Conservation (phyloP, 2,888 invertebrate species). For the Aelia acuminata region DNA sequence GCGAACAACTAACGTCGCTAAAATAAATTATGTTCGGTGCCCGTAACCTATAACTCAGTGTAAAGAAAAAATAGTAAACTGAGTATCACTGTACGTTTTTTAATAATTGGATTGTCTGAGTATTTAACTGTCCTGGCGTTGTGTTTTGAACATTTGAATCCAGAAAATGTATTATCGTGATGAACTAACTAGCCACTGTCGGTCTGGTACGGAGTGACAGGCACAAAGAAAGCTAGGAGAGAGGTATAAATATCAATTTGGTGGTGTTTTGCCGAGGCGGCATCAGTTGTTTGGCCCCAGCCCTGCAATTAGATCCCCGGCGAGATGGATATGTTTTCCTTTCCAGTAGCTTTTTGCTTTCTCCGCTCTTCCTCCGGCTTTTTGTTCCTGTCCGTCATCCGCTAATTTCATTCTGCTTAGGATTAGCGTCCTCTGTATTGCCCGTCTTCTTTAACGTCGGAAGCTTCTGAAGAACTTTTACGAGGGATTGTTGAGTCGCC, state of each 20-base stretch:
- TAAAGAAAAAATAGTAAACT: too few species aligned
- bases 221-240: conserved; percentile 4
- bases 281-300: conserved; percentile 25
- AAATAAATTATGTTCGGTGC: too few species aligned
- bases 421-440: conserved; percentile 32
- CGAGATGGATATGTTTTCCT: conserved; percentile 44
- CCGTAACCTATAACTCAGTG: too few species aligned
- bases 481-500: background rate
- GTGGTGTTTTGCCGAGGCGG: background rate
- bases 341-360: conserved; percentile 34
- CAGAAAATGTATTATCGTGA: background rate
- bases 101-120: too few species aligned
- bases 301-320: background rate
- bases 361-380: conserved; percentile 13
- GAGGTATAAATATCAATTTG: conserved; percentile 46
- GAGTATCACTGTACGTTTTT: too few species aligned
- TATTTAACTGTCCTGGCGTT: too few species aligned
- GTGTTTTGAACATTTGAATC: background rate
- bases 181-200: background rate
- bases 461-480: background rate
- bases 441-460: conserved; percentile 12
- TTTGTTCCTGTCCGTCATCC: conserved; percentile 26
- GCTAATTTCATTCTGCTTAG: conserved; percentile 28
- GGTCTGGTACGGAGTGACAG: background rate
- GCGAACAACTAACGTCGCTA: too few species aligned